phyloP scores from a whole-genome alignment of 2,113 vertebrate genomes.

The Archocentrus centrarchus region DNA sequence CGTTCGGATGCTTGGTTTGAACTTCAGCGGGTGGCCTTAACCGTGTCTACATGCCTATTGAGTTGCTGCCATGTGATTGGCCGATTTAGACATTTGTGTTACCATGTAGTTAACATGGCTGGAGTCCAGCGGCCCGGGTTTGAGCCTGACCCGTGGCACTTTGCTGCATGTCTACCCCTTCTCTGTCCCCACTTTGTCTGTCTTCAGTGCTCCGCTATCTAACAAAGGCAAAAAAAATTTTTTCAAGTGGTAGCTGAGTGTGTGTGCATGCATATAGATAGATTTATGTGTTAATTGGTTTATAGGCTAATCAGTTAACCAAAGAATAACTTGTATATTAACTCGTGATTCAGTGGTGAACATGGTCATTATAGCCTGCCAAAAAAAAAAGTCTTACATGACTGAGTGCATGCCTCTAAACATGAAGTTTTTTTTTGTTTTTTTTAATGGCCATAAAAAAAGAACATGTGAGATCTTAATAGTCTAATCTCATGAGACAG shows the following conservation, averaged over 20 bases:
- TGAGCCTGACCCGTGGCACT: too few relatives aligned
- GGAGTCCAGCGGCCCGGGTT: too few relatives aligned
- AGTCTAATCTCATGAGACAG: neutral
- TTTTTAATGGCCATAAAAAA: neutral
- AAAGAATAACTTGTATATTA: neutral
- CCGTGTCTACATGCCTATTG: accelerated
- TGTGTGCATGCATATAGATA: neutral
- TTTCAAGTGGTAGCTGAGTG: too few relatives aligned
- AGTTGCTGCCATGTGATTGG: neutral
- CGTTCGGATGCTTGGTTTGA: too few relatives aligned
- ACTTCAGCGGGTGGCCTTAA: too few relatives aligned
- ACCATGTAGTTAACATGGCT: neutral
- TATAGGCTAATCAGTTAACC: neutral
- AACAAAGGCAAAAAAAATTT: too few relatives aligned
- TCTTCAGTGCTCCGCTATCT: too few relatives aligned
- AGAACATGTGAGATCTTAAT: neutral
- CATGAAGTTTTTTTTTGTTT: neutral
- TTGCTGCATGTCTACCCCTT: too few relatives aligned
- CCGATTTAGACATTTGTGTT: neutral
- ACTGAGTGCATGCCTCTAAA: neutral
- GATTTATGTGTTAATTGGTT: neutral
- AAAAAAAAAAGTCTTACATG: neutral
- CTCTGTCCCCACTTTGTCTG: too few relatives aligned
- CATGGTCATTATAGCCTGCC: neutral
- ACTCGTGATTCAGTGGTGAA: neutral